A percentile compares a stretch with the other conserved stretches of the same genome.
Conservation (phyloP, 1,140 invertebrate species). For the Hylyphantes graminicola region DNA sequence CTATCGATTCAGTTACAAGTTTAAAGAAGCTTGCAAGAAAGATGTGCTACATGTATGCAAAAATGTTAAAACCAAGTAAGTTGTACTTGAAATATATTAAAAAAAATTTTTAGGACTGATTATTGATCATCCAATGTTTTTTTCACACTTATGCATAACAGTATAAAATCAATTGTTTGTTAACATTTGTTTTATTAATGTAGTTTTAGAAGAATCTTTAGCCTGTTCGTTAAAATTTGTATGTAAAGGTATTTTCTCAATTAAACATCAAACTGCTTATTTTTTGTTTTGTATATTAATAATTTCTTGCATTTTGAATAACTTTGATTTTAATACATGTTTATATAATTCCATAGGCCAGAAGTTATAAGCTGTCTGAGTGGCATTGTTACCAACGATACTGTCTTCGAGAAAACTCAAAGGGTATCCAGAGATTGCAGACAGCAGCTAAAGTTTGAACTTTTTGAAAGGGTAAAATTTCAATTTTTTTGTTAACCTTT, state of each 20-base stretch:
- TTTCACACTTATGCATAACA: too few relatives aligned
- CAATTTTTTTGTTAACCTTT: not conserved
- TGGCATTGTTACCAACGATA: slow-evolving; percentile 88
- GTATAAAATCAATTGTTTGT: too few relatives aligned
- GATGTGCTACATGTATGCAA: slow-evolving; percentile 84
- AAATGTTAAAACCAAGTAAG: slow-evolving; percentile 64
- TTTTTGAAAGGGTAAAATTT: slow-evolving; percentile 75
- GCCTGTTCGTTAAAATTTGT: too few relatives aligned
- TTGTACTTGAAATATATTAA: not conserved
- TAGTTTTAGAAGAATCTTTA: too few relatives aligned
- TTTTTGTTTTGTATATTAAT: too few relatives aligned
- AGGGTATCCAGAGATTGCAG: slow-evolving; percentile 86
- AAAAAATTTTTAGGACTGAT: too few relatives aligned
- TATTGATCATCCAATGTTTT: too few relatives aligned
- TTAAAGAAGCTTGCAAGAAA: slow-evolving; percentile 91
- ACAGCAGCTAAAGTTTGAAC: slow-evolving; percentile 84
- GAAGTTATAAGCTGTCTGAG: slow-evolving; percentile 93
- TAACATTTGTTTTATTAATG: too few relatives aligned
- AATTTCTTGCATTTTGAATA: too few relatives aligned
- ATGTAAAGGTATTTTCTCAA: too few relatives aligned
- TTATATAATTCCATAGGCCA: slow-evolving; percentile 70
- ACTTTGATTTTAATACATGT: not conserved
- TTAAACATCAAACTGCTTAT: too few relatives aligned
- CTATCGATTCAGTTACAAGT: slow-evolving; percentile 94
- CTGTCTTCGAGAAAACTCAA: slow-evolving; percentile 78